Percentiles rank a stretch among this genome's conserved stretches.
Conservation (phyloP, 1,140 invertebrate species). For the Drosophila subobscura region DNA sequence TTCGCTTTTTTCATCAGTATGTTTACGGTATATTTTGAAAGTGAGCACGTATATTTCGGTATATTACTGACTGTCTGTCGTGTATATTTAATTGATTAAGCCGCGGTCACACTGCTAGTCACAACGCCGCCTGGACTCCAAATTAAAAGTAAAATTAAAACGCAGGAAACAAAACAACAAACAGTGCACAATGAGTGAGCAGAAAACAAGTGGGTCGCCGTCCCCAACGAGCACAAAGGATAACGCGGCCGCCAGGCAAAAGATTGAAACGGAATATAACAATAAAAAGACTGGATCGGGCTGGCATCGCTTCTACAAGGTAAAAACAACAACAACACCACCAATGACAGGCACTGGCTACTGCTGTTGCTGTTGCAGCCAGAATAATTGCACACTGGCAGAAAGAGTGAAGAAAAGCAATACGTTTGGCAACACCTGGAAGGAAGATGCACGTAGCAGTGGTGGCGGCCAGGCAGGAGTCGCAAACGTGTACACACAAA, state of each 20-base stretch:
- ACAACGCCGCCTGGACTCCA: slow-evolving; percentile 45
- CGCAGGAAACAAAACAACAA: slow-evolving; percentile 18
- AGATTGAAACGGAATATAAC: slow-evolving; percentile 87
- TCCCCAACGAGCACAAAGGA: slow-evolving; percentile 41
- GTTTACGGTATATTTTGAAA: neutral
- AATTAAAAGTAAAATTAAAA: slow-evolving; percentile 57
- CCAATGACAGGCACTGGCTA: slow-evolving; percentile 24
- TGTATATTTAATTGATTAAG: no score
- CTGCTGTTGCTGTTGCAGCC: neutral
- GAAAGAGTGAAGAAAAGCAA: slow-evolving; percentile 5
- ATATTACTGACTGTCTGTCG: no score
- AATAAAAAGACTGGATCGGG: slow-evolving; percentile 86
- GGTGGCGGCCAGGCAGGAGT: neutral
- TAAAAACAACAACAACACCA: slow-evolving; percentile 69
- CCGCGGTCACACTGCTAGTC: slow-evolving; percentile 11
- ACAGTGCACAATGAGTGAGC: slow-evolving; percentile 66
- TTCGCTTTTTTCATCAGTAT: neutral
- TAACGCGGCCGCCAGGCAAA: slow-evolving; percentile 43
- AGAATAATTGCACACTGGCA: slow-evolving; percentile 11
- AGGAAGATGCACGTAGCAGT: neutral
- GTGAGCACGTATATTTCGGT: neutral
- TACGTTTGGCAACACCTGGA: neutral
- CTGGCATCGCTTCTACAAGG: slow-evolving; percentile 88
- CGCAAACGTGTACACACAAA: slow-evolving; percentile 35
- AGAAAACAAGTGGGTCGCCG: slow-evolving; percentile 34